Evolutionary conservation across 1,140 invertebrate species (phyloP), one percentile per base, ranked within the genome.

Genomic region (Apis florea): DNA sequence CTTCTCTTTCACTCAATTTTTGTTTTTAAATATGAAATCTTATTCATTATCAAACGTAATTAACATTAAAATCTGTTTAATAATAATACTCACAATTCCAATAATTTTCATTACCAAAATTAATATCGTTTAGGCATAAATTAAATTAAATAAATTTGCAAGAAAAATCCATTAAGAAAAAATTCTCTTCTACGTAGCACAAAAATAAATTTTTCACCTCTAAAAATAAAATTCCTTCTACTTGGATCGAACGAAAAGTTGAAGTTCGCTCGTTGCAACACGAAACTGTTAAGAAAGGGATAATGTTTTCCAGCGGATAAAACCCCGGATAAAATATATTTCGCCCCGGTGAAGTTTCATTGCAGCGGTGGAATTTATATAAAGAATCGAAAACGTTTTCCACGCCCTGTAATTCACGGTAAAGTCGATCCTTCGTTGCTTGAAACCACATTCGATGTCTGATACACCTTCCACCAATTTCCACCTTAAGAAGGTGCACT

Each of bases 331-430:
- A n/a, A 70, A 69, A 77, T 82, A 49, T 75, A 80, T 67, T 69
- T 67, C 61, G 15, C n/a, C 66, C n/a, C 6, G 64, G 49, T 9
- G 10, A 61, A 56, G 40, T 61, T 54, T 54, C 54, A 69, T 26
- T 13, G 66, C 13, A 17, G 5, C 19, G 15, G 12, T 5, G 40
- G 80, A 69, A 82, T 82, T 77, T 77, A 54, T 82, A 77, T 77
- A 63, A 77, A 61, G 80, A 54, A 82, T 70, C 66, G 66, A 63
- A 56, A 77, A 59, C 63, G 26, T 76, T 77, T 47, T 63, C 66
- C 56, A 26, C 73, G 5, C 31, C 31, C 66, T 66, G 47, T 82
- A 77, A 77, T 74, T 82, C 51, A 40, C 54, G 15, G 17, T 9
- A 70, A 77, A 82, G 66, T 31, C 67, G 31, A 9, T 54, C n/a